Evolutionary conservation across 2,888 invertebrate species (phyloP).

Genomic region (Chymomyza fuscimana): DNA sequence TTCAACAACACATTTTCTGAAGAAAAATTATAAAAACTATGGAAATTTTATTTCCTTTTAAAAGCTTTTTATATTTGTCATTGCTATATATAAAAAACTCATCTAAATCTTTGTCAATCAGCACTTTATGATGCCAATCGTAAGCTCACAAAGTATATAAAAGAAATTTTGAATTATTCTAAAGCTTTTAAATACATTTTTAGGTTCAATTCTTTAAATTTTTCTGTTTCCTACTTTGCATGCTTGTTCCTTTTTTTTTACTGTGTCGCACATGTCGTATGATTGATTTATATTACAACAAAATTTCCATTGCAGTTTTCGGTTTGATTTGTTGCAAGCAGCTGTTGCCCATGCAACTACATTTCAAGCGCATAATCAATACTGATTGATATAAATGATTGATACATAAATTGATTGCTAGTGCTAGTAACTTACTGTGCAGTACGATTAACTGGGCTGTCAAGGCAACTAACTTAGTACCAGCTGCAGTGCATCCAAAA

Average conservation of each 20-base stretch:
- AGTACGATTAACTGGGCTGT: background rate
- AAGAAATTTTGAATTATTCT: too few species aligned
- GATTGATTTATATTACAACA: constrained; percentile 46
- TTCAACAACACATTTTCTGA: too few species aligned
- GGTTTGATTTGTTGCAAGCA: constrained; percentile 13
- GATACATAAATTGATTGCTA: constrained; percentile 14
- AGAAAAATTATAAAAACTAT: too few species aligned
- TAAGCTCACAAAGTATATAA: too few species aligned
- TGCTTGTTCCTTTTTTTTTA: constrained; percentile 6
- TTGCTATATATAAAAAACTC: too few species aligned
- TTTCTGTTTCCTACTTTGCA: background rate
- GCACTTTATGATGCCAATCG: too few species aligned
- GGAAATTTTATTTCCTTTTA: too few species aligned
- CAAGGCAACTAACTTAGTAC: background rate
- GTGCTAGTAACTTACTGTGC: background rate
- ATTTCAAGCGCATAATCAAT: constrained; percentile 29
- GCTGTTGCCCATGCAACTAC: constrained; percentile 28
- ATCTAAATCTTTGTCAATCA: too few species aligned
- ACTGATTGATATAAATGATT: constrained; percentile 39
- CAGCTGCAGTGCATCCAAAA: background rate
- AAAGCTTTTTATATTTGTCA: too few species aligned
- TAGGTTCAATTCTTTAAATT: too few species aligned
- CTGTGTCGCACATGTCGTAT: constrained; percentile 47
- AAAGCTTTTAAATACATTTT: too few species aligned
- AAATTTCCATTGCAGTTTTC: constrained; percentile 25